Percentiles rank a stretch among this genome's conserved stretches.
phyloP scores from a whole-genome alignment of 2,888 invertebrate species.

The Congeria kusceri region DNA sequence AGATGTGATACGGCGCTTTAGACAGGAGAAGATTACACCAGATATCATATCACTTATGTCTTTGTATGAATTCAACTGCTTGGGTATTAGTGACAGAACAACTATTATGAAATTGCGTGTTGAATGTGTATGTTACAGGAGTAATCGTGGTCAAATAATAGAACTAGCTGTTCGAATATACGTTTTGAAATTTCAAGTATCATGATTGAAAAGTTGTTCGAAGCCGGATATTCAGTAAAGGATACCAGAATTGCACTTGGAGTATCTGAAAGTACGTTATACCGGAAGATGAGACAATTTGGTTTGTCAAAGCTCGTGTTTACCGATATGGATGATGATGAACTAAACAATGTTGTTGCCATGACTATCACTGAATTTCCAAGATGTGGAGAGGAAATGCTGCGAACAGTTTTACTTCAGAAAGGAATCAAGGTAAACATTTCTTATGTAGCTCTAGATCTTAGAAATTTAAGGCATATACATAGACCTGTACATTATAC shows the following conservation, averaged over 20 bases:
- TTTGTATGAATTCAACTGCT: too few species aligned
- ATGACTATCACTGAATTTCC: conserved; percentile 15
- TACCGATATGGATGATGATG: conserved; percentile 25
- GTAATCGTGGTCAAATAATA: too few species aligned
- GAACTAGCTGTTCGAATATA: too few species aligned
- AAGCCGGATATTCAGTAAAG: conserved; percentile 10
- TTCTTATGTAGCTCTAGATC: neutral
- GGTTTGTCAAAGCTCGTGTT: conserved; percentile 9
- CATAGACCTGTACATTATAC: too few species aligned
- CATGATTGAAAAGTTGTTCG: neutral
- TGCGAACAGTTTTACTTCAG: conserved; percentile 5
- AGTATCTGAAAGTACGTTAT: conserved; percentile 28
- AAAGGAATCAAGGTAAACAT: conserved; percentile 6
- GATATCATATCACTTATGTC: too few species aligned
- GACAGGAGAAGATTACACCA: too few species aligned
- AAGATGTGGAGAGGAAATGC: conserved; percentile 14
- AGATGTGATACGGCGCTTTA: too few species aligned
- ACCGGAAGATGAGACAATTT: conserved; percentile 20
- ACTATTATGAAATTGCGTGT: too few species aligned
- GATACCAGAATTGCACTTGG: neutral
- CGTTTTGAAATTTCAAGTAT: too few species aligned
- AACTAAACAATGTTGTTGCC: conserved; percentile 11
- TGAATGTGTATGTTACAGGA: too few species aligned
- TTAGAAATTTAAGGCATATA: too few species aligned
- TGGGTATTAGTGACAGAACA: too few species aligned